Percentiles rank a stretch among this genome's conserved stretches.
Evolutionary conservation across 2,113 vertebrate species (phyloP).

Genomic region (Mobula hypostoma): DNA sequence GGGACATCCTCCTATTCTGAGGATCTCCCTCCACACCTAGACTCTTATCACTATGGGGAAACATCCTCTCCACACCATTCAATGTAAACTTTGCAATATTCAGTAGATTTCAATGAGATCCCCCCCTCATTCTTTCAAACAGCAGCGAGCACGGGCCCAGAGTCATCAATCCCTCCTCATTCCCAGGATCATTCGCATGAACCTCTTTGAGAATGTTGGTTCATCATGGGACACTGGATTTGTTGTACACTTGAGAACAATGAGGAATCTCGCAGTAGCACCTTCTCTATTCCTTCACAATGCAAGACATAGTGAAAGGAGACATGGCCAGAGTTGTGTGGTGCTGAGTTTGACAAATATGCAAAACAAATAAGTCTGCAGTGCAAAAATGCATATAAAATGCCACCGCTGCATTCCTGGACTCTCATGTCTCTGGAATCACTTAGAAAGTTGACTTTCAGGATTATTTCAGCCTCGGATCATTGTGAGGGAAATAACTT

Average conservation of each 20-base stretch:
- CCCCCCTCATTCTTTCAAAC: too few relatives aligned
- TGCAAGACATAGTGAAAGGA: background rate
- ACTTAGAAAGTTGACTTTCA: background rate
- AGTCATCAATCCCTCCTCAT: too few relatives aligned
- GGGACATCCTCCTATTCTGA: too few relatives aligned
- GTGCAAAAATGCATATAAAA: slow-evolving; percentile 8
- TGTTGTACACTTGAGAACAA: background rate
- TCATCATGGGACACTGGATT: background rate
- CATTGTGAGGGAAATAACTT: background rate
- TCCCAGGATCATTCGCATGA: too few relatives aligned
- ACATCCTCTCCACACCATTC: too few relatives aligned
- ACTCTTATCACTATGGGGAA: too few relatives aligned
- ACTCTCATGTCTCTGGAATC: background rate
- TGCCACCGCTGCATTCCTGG: background rate
- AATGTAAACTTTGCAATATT: too few relatives aligned
- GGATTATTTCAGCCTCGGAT: background rate
- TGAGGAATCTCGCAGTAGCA: too few relatives aligned
- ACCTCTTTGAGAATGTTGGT: background rate
- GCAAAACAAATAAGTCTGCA: background rate
- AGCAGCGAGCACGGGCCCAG: too few relatives aligned
- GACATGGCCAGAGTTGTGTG: background rate
- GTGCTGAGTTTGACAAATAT: background rate
- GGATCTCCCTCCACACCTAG: too few relatives aligned
- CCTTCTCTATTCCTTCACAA: background rate
- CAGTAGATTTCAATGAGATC: too few relatives aligned